Percentiles rank a stretch among this genome's conserved stretches.
Conservation (phyloP, 2,888 invertebrate genomes). For the Pandemis cinnamomeana region DNA sequence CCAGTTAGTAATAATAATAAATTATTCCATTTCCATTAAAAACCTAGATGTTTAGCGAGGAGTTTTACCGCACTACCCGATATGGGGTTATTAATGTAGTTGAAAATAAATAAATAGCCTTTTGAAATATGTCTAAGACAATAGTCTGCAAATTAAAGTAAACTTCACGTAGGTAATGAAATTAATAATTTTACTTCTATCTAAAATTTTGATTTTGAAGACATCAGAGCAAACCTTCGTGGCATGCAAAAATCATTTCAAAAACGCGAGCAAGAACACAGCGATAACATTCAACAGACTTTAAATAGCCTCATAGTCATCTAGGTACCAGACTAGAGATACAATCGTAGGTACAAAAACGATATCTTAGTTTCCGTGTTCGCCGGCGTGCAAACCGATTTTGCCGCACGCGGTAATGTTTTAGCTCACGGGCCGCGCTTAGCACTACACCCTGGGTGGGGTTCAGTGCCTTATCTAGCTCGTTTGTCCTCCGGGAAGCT, state of each 20-base stretch:
- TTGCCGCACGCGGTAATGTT: conserved; percentile 34
- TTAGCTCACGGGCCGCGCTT: conserved; percentile 43
- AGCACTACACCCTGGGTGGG: conserved; percentile 49
- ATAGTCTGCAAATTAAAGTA: too few relatives aligned
- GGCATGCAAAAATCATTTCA: not conserved
- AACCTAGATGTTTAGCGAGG: too few relatives aligned
- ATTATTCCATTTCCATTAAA: too few relatives aligned
- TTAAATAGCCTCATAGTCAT: not conserved
- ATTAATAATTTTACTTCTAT: too few relatives aligned
- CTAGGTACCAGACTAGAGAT: not conserved
- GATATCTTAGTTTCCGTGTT: conserved; percentile 33
- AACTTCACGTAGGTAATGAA: too few relatives aligned
- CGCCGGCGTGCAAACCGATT: conserved; percentile 28
- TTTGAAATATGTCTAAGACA: too few relatives aligned
- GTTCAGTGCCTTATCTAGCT: conserved; percentile 69
- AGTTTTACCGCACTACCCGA: too few relatives aligned
- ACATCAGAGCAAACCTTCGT: not conserved
- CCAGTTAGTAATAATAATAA: too few relatives aligned
- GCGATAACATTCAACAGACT: too few relatives aligned
- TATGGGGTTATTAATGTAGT: too few relatives aligned
- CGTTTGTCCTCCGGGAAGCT: conserved; percentile 77
- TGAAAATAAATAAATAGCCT: too few relatives aligned
- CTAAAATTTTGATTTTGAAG: too few relatives aligned
- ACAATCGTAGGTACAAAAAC: conserved; percentile 14
- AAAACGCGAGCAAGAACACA: not conserved